Evolutionary conservation across 2,888 invertebrate genomes (phyloP).

Genomic region (Camponotus fellah): DNA sequence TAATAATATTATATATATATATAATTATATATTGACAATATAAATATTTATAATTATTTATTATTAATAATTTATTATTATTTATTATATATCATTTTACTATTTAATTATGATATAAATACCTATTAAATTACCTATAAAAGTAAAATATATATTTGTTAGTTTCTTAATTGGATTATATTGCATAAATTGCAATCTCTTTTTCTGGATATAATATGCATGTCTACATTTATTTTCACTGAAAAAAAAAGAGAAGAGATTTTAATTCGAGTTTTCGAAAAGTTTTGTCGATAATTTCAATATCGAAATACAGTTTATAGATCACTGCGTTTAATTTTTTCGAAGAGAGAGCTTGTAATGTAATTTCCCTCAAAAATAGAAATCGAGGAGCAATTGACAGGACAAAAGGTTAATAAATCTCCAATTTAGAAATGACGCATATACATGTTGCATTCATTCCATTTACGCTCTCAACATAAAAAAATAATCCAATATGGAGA

Average conservation of each 20-base stretch:
- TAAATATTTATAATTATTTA: background rate
- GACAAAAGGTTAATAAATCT: constrained; percentile 59
- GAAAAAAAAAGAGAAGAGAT: background rate
- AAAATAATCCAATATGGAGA: constrained; percentile 48
- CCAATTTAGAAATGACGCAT: constrained; percentile 61
- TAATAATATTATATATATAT: background rate
- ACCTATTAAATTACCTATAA: too few relatives aligned
- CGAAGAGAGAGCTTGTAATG: constrained; percentile 55
- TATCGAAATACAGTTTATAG: constrained; percentile 16
- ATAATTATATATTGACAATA: constrained; percentile 1
- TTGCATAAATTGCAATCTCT: background rate
- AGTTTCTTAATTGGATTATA: background rate
- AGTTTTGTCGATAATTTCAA: constrained; percentile 51
- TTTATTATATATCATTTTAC: background rate
- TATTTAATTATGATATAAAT: background rate
- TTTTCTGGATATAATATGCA: background rate
- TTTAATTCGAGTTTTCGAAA: background rate
- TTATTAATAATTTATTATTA: background rate
- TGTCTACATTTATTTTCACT: background rate
- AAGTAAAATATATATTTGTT: background rate
- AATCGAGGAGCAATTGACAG: constrained; percentile 46
- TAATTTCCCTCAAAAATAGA: constrained; percentile 47
- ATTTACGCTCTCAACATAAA: constrained; percentile 59
- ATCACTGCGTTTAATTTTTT: constrained; percentile 39
- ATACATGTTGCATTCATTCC: constrained; percentile 41